Percentiles rank a stretch among this genome's conserved stretches.
Conservation (phyloP, 2,888 invertebrate genomes). For the Itoplectis maculator region DNA sequence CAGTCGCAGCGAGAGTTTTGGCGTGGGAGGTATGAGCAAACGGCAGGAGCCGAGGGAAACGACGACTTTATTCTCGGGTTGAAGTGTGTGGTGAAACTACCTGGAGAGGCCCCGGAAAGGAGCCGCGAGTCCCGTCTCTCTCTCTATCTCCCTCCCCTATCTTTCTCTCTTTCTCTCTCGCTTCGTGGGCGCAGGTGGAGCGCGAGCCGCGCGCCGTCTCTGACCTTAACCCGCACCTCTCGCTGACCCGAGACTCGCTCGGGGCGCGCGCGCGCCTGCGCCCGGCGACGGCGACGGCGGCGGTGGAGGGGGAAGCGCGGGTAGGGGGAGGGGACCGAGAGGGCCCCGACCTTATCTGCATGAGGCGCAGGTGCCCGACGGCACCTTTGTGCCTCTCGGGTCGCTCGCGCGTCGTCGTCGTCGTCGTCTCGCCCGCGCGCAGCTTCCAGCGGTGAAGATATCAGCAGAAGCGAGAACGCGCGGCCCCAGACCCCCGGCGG, state of each 20-base stretch:
- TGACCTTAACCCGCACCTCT: constrained; percentile 74
- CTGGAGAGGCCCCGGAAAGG: constrained; percentile 50
- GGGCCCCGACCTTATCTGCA: constrained; percentile 82
- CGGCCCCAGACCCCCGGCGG: constrained; percentile 37
- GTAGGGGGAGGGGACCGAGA: no score
- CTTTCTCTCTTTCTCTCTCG: no score
- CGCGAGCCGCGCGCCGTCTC: constrained; percentile 61
- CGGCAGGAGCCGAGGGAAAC: constrained; percentile 15
- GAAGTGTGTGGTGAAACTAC: constrained; percentile 65
- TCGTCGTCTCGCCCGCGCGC: no score
- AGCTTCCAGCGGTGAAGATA: constrained; percentile 68
- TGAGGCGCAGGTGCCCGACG: constrained; percentile 82
- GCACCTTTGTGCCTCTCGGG: constrained; percentile 76
- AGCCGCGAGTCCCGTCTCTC: constrained; percentile 36
- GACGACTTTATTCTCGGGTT: constrained; percentile 67
- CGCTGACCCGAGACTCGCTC: constrained; percentile 60
- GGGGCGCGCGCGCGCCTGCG: constrained; percentile 60
- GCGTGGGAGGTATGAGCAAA: constrained; percentile 77
- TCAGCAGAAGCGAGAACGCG: constrained; percentile 65
- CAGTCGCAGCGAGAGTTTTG: constrained; percentile 25
- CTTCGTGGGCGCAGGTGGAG: constrained; percentile 65
- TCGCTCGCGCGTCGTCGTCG: constrained; percentile 25
- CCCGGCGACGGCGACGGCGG: constrained; percentile 27
- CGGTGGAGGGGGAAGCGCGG: constrained; percentile 58
- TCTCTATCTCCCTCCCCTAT: no score